phyloP scores from a whole-genome alignment of 2,113 vertebrate species.

The Oryzias melastigma region DNA sequence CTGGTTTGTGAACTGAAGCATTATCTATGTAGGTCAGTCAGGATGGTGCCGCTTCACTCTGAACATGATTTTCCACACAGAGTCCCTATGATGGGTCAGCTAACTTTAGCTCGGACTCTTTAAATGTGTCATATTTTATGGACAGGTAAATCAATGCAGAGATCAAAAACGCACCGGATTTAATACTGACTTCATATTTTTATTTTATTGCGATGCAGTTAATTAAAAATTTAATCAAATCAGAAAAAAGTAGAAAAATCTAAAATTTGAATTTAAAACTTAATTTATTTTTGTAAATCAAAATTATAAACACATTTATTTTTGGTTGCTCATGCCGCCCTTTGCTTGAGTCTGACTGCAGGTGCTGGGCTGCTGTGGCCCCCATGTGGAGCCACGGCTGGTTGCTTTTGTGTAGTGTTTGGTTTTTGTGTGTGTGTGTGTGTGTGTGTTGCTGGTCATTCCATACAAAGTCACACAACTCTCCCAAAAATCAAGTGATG shows the following conservation, averaged over 20 bases:
- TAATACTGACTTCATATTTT: too few species aligned
- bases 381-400: constrained; percentile 24
- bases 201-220: too few species aligned
- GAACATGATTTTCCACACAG: not conserved
- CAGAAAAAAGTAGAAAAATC: too few species aligned
- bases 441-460: constrained; percentile 13
- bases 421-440: too few species aligned
- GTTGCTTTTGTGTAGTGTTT: constrained; percentile 19
- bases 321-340: constrained; percentile 3
- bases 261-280: too few species aligned
- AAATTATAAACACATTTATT: too few species aligned
- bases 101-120: not conserved
- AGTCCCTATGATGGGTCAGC: not conserved
- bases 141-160: too few species aligned
- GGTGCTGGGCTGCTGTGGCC: constrained; percentile 25
- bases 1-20: constrained; percentile 24
- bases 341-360: constrained; percentile 25
- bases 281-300: too few species aligned
- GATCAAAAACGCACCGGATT: too few species aligned
- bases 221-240: too few species aligned
- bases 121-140: not conserved
- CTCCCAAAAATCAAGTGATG: not conserved
- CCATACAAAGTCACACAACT: not conserved
- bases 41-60: constrained; percentile 1
- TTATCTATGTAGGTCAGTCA: constrained; percentile 39